A percentile compares a stretch with the other conserved stretches of the same genome.
Conservation (phyloP, 1,140 invertebrate genomes). For the Brachionus rubens region DNA sequence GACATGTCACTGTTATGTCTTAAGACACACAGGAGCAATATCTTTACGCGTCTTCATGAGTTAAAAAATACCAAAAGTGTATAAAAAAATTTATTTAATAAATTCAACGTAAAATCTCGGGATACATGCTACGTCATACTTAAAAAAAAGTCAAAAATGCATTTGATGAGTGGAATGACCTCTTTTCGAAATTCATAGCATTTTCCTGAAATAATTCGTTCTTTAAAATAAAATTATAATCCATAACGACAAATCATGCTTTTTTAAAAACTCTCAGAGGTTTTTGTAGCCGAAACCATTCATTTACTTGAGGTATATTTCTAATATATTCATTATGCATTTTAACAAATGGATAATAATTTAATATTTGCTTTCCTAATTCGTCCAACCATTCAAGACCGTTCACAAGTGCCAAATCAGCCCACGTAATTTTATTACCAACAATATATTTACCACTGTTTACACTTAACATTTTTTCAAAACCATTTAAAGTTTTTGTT, state of each 20-base stretch:
- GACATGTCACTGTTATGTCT: no score
- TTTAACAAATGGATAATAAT: conserved; percentile 16
- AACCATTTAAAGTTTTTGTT: background rate
- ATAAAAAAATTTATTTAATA: no score
- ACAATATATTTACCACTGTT: background rate
- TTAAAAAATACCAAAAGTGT: no score
- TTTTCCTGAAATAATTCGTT: no score
- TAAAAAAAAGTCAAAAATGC: no score
- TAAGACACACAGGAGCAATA: no score
- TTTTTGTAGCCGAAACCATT: conserved; percentile 32
- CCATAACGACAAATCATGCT: background rate
- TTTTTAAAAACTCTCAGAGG: conserved; percentile 37
- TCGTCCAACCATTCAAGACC: conserved; percentile 28
- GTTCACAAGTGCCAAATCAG: conserved; percentile 33
- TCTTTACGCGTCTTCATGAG: no score
- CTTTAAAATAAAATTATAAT: background rate
- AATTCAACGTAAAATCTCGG: no score
- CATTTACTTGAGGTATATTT: conserved; percentile 9
- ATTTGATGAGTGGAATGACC: no score
- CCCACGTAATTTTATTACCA: conserved; percentile 34
- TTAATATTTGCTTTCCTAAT: background rate
- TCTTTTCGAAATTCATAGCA: no score
- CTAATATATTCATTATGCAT: conserved; percentile 9
- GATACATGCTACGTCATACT: no score
- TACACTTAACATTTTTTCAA: conserved; percentile 41